phyloP scores from a whole-genome alignment of 2,888 invertebrate genomes.

The Ashinkailepas kermadecensis region DNA sequence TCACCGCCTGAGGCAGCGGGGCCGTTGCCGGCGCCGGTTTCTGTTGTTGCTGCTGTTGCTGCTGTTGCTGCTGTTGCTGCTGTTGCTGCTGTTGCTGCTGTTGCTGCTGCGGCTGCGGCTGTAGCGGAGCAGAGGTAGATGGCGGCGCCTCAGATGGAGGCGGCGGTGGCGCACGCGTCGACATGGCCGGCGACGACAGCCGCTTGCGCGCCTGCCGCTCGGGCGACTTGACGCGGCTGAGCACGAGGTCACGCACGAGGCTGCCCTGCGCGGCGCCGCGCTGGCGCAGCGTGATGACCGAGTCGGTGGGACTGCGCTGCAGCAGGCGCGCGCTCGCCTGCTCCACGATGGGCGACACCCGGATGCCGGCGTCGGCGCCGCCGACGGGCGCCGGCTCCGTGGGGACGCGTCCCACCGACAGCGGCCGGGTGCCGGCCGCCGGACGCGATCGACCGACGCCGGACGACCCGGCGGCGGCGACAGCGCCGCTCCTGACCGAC shows the following conservation, averaged over 20 bases:
- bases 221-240: constrained; percentile 13
- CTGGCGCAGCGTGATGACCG: neutral
- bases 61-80: too few relatives aligned
- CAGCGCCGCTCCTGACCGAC: neutral
- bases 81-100: neutral
- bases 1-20: neutral
- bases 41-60: too few relatives aligned
- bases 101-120: neutral
- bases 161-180: neutral
- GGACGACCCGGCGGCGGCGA: neutral
- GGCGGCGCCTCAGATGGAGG: neutral
- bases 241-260: constrained; percentile 16
- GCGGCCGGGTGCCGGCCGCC: neutral
- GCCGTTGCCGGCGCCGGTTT: neutral
- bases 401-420: neutral
- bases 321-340: constrained; percentile 46
- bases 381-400: neutral
- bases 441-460: neutral
- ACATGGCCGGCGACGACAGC: neutral
- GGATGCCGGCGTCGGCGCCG: neutral
- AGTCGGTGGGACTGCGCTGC: constrained; percentile 10
- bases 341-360: constrained; percentile 57
- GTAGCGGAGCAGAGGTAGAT: neutral
- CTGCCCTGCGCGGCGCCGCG: constrained; percentile 11
- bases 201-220: neutral